phyloP scores from a whole-genome alignment of 2,888 invertebrate genomes.

The Crioceris asparagi region DNA sequence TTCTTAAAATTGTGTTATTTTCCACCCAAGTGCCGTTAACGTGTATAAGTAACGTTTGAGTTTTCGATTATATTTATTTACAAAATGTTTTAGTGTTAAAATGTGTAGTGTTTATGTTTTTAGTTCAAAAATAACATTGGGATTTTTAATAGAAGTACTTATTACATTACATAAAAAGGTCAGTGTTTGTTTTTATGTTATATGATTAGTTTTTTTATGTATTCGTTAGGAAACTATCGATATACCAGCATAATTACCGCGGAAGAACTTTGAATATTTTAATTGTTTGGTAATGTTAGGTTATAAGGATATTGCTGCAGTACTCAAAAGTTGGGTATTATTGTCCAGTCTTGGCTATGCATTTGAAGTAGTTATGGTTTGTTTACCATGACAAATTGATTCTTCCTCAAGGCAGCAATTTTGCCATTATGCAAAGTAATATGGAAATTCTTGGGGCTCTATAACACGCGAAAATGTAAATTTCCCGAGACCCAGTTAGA shows the following conservation, averaged over 20 bases:
- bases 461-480: conserved; percentile 13
- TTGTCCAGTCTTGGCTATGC: conserved; percentile 4
- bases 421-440: conserved; percentile 12
- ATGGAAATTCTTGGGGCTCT: conserved; percentile 13
- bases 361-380: too few relatives aligned
- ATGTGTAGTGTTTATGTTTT: conserved; percentile 33
- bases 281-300: conserved; percentile 12
- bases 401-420: conserved; percentile 8
- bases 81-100: conserved; percentile 29
- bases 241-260: not conserved
- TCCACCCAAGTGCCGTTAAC: conserved; percentile 15
- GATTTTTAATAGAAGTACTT: conserved; percentile 22
- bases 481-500: conserved; percentile 9
- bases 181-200: conserved; percentile 8
- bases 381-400: not conserved
- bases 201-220: not conserved
- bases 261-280: conserved; percentile 4
- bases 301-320: conserved; percentile 9
- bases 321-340: conserved; percentile 3
- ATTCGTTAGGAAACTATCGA: not conserved
- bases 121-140: conserved; percentile 27
- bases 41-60: conserved; percentile 11
- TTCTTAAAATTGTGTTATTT: conserved; percentile 19
- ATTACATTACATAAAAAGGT: conserved; percentile 19
- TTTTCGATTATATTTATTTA: conserved; percentile 13